Conservation (phyloP, 2,888 invertebrate genomes). For the Sphecodes monilicornis region DNA sequence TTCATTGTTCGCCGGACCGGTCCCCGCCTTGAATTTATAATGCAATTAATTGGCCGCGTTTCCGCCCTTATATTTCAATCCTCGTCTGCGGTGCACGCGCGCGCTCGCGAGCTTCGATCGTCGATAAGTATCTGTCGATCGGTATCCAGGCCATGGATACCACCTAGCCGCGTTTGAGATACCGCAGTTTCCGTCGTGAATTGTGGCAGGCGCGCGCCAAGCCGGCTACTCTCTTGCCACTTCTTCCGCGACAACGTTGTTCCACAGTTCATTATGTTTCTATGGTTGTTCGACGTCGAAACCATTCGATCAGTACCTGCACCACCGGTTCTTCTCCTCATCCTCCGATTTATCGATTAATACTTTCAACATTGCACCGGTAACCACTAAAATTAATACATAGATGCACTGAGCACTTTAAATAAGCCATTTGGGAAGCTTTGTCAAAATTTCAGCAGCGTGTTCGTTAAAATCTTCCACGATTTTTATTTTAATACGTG, state of each 20-base stretch:
- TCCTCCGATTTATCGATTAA: conserved; percentile 27
- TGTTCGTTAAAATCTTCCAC: too few species aligned
- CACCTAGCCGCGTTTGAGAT: conserved; percentile 31
- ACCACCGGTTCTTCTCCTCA: conserved; percentile 5
- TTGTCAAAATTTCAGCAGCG: too few species aligned
- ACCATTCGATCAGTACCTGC: neutral
- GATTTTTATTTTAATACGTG: too few species aligned
- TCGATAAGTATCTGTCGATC: conserved; percentile 44
- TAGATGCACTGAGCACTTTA: too few species aligned
- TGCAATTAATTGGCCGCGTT: conserved; percentile 80
- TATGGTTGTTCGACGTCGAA: neutral
- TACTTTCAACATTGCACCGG: too few species aligned
- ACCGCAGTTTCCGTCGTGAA: conserved; percentile 36
- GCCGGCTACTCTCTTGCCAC: conserved; percentile 34
- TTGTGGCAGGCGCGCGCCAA: conserved; percentile 33
- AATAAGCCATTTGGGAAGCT: too few species aligned
- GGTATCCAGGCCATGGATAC: conserved; percentile 52
- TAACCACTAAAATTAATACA: too few species aligned
- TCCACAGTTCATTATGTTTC: conserved; percentile 4
- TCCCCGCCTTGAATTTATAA: conserved; percentile 76
- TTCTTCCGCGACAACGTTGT: conserved; percentile 7
- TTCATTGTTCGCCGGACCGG: conserved; percentile 77
- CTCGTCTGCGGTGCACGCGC: conserved; percentile 33
- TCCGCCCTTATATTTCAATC: conserved; percentile 81
- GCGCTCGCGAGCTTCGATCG: conserved; percentile 20